phyloP scores from a whole-genome alignment of 2,797 vertebrate species.

The Mus minutoides region DNA sequence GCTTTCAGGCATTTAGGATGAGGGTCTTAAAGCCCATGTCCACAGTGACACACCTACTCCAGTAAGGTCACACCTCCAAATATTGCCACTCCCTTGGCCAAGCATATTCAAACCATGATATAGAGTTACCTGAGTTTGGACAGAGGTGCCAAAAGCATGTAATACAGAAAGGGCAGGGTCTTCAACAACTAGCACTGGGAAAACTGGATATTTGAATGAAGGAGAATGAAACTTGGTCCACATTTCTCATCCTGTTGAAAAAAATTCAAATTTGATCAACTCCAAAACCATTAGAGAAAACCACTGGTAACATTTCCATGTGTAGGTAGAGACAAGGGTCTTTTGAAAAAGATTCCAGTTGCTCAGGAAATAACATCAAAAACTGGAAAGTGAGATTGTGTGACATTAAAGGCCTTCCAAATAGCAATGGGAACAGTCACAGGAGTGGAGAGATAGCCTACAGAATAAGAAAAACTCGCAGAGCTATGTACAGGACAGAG shows the following conservation, averaged over 20 bases:
- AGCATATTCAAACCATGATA: not conserved
- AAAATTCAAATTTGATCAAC: not conserved
- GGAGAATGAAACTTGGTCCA: not conserved
- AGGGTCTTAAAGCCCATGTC: not conserved
- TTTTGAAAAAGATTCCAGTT: not conserved
- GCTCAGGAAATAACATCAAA: not conserved
- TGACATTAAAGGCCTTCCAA: not conserved
- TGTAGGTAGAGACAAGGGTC: not conserved
- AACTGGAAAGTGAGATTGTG: not conserved
- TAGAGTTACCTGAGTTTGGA: not conserved
- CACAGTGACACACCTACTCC: not conserved
- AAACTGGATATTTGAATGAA: not conserved
- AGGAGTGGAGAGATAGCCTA: not conserved
- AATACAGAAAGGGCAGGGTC: not conserved
- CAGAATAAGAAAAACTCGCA: not conserved
- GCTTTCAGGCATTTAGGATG: not conserved
- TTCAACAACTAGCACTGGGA: not conserved
- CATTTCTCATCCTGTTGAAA: not conserved
- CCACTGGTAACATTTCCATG: not conserved
- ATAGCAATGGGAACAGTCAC: not conserved
- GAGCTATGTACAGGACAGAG: not conserved
- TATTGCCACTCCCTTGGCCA: not conserved
- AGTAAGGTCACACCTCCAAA: not conserved
- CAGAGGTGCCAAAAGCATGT: not conserved
- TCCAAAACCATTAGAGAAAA: no score